Percentiles rank a stretch among this genome's conserved stretches.
phyloP scores from a whole-genome alignment of 1,140 invertebrate species.

The Pogonomyrmex barbatus region DNA sequence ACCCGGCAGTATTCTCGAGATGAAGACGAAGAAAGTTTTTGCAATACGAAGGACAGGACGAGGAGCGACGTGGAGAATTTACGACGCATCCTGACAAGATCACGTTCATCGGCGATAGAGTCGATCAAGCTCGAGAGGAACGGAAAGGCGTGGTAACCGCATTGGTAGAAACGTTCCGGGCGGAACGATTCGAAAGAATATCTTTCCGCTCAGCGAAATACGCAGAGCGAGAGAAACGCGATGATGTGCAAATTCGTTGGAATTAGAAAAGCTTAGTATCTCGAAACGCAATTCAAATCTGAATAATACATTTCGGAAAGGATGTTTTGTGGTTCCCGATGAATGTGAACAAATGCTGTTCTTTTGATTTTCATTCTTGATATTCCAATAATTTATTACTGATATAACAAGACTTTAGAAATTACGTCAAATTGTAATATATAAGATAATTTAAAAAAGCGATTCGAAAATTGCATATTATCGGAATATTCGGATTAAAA shows the following conservation, averaged over 20 bases:
- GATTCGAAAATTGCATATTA: background rate
- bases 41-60: background rate
- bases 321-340: background rate
- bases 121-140: slow-evolving; percentile 54
- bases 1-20: background rate
- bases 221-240: background rate
- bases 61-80: slow-evolving; percentile 6
- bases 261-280: slow-evolving; percentile 10
- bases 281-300: background rate
- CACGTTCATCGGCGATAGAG: slow-evolving; percentile 62
- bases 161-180: background rate
- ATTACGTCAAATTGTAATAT: background rate
- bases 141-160: slow-evolving; percentile 35
- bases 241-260: background rate
- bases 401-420: background rate
- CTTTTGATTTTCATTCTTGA: background rate
- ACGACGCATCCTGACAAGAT: slow-evolving; percentile 66
- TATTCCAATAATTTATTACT: background rate
- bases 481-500: background rate
- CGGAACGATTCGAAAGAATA: slow-evolving; percentile 21
- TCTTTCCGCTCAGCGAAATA: slow-evolving; percentile 16
- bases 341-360: background rate
- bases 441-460: background rate
- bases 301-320: background rate
- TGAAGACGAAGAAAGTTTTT: slow-evolving; percentile 2